phyloP scores from a whole-genome alignment of 2,113 vertebrate genomes.

The Nothoprocta perdicaria region DNA sequence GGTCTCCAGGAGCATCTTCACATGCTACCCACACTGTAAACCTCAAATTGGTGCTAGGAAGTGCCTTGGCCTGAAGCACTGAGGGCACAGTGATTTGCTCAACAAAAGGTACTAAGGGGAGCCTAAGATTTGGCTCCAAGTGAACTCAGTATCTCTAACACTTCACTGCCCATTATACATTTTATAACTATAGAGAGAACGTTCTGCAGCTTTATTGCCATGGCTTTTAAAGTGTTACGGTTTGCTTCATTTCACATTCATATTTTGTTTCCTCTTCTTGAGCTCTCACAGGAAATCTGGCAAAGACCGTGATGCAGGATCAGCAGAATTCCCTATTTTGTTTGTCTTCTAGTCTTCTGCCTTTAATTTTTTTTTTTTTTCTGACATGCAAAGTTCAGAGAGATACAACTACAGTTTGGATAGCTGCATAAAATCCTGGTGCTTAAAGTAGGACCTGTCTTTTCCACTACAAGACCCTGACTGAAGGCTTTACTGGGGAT shows the following conservation, averaged over 20 bases:
- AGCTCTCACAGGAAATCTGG: constrained; percentile 45
- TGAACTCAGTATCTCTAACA: background rate
- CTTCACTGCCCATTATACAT: background rate
- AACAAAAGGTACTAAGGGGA: background rate
- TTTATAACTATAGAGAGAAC: background rate
- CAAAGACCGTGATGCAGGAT: background rate
- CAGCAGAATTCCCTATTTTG: constrained; percentile 47
- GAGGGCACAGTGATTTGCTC: background rate
- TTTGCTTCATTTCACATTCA: constrained; percentile 7
- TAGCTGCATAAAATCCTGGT: background rate
- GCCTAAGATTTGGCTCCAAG: background rate
- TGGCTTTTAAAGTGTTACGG: background rate
- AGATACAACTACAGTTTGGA: background rate
- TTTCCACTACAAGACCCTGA: background rate
- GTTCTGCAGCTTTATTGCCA: background rate
- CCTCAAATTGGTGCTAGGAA: background rate
- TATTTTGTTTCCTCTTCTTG: constrained; percentile 42
- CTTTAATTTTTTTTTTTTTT: background rate
- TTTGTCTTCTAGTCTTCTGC: background rate
- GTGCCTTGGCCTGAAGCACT: background rate
- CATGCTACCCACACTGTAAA: rapidly evolving
- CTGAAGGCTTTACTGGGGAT: background rate
- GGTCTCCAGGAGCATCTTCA: background rate
- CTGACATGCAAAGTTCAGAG: background rate
- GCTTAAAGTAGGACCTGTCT: background rate